phyloP scores from a whole-genome alignment of 2,888 invertebrate species.

The Hydrotaea cyrtoneurina region DNA sequence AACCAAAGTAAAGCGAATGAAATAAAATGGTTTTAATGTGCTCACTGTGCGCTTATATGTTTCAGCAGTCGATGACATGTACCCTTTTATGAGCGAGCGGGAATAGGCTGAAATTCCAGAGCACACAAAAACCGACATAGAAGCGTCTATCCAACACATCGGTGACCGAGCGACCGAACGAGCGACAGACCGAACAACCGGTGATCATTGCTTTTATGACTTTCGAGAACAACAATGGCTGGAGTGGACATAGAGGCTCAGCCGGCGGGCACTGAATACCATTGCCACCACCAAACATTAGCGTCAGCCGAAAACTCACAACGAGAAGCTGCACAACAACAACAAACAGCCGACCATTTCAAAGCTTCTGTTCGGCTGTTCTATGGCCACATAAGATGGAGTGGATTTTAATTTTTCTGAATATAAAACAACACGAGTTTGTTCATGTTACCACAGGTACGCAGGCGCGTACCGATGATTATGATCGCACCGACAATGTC shows the following conservation, averaged over 20 bases:
- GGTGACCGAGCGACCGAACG: constrained; percentile 24
- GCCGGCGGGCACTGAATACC: background rate
- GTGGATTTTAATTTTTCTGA: constrained; percentile 48
- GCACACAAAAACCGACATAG: background rate
- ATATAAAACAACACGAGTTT: background rate
- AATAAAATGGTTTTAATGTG: constrained; percentile 30
- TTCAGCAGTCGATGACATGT: constrained; percentile 60
- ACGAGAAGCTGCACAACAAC: constrained; percentile 64
- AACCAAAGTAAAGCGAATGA: background rate
- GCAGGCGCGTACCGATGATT: background rate
- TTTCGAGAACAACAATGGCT: constrained; percentile 53
- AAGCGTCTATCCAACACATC: background rate
- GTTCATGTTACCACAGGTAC: background rate
- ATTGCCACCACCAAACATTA: constrained; percentile 15
- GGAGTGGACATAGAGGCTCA: background rate
- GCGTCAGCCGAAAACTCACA: background rate
- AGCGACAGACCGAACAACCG: too few species aligned
- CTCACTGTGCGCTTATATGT: constrained; percentile 28
- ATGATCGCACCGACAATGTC: background rate
- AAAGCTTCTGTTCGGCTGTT: constrained; percentile 52
- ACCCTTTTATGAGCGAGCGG: constrained; percentile 62
- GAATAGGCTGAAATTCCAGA: background rate
- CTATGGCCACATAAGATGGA: constrained; percentile 31
- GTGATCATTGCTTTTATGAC: constrained; percentile 49
- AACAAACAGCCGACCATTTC: constrained; percentile 40